A percentile compares a stretch with the other conserved stretches of the same genome.
Conservation (phyloP, 2,888 invertebrate genomes). For the Gisinianus flammeolus region DNA sequence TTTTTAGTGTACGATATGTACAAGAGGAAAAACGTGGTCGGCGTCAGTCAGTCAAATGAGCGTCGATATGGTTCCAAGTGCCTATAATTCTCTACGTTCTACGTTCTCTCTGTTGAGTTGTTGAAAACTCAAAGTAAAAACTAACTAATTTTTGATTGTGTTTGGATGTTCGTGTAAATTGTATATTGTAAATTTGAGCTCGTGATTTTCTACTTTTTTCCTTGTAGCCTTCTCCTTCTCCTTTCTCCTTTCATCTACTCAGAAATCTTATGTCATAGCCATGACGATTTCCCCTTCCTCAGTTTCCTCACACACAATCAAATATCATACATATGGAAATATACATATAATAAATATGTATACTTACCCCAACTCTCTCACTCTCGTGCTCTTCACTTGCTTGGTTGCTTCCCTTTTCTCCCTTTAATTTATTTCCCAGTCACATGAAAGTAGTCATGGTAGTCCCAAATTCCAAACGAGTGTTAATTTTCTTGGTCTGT, state of each 20-base stretch:
- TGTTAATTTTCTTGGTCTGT: constrained; percentile 3
- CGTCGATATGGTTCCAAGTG: neutral
- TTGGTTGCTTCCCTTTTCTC: neutral
- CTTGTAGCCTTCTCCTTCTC: neutral
- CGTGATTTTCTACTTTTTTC: neutral
- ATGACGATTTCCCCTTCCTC: no score
- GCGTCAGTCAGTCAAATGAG: constrained; percentile 6
- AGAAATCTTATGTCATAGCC: no score
- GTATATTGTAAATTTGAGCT: neutral
- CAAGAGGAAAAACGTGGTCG: no score
- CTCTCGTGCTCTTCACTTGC: neutral
- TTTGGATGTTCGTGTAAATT: neutral
- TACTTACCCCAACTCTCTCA: neutral
- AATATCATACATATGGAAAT: no score
- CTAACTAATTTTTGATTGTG: neutral
- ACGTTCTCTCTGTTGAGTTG: no score
- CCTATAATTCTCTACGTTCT: neutral
- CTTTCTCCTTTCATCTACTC: neutral
- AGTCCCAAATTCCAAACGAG: constrained; percentile 4
- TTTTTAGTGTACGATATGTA: no score
- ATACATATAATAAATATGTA: no score
- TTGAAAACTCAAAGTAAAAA: neutral
- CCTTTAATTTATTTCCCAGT: constrained; percentile 3
- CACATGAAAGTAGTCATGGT: constrained; percentile 8
- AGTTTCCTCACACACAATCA: no score